Percentiles rank a stretch among this genome's conserved stretches.
These are phyloP conservation scores for Protosalanx chinensis DNA, from an alignment of 2,797 vertebrate genomes.

Conservation along the genomic window DNA sequence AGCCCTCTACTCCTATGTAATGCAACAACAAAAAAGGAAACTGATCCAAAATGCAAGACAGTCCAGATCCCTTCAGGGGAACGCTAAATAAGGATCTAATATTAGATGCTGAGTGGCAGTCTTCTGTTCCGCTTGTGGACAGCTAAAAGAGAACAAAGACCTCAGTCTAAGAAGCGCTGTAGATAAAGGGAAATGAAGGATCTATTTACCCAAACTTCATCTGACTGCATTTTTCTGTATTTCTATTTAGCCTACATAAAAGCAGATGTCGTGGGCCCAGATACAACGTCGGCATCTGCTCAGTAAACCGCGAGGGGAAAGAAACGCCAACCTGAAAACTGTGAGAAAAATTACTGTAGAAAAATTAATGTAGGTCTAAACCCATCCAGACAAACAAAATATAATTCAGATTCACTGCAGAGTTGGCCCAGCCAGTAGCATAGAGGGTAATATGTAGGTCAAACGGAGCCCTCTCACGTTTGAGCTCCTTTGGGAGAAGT, in stretches of 20 bases:
- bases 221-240: too few species aligned
- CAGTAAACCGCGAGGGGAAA: too few species aligned
- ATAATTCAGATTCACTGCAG: background rate
- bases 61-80: constrained; percentile 26
- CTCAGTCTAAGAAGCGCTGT: background rate
- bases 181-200: constrained; percentile 2
- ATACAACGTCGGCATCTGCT: background rate
- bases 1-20: constrained; percentile 17
- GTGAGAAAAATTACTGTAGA: constrained; percentile 10
- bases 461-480: constrained; percentile 38
- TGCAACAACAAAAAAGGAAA: constrained; percentile 17
- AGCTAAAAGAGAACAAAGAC: constrained; percentile 20
- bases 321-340: too few species aligned
- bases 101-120: constrained; percentile 17
- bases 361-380: background rate
- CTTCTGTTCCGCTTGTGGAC: constrained; percentile 8
- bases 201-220: background rate
- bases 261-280: constrained; percentile 11
- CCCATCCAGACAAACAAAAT: background rate
- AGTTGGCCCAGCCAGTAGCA: constrained; percentile 6
- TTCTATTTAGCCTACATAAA: background rate
- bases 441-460: constrained; percentile 54
- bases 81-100: constrained; percentile 30
- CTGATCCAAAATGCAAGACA: constrained; percentile 25
- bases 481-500: constrained; percentile 47